Evolutionary conservation across 2,797 vertebrate species (phyloP), one percentile per base, ranked within the genome.

Genomic region (Carcharodon carcharias): DNA sequence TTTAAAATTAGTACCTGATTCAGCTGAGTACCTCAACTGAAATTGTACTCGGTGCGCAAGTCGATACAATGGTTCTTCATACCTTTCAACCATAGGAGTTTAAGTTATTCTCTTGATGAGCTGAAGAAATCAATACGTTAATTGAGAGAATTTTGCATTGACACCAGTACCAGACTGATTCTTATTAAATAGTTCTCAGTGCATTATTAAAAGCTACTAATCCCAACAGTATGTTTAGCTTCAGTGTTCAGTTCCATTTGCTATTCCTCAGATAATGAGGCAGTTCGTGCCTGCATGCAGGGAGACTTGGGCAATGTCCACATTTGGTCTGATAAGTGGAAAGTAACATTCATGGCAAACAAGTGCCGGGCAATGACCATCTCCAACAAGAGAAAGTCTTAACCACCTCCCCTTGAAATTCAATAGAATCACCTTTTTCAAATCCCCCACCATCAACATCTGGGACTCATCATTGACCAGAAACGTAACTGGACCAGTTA

Each of bases 161-260:
- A 45, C 21, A 67, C 63, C 21, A 93, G 61, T 67, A 23, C 61
- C 91, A 93, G n/a, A 65, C 91, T 45, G 91, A 67, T 65, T 92
- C 31, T 67, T 67, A 93, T 93, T 65, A 28, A 93, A 65, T 26
- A 93, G n/a, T n/a, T 92, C 58, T 92, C 56, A 91, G 58, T 92
- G 89, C n/a, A 40, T 67, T 63, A 40, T 93, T 67, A 23, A 8
- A 93, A 93, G 61, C 45, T 93, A 45, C 21, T 45, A 93, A 67
- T 45, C 40, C 91, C 61, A 93, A 45, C 91, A 67, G 7, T 65
- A 93, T 40, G 63, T 93, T 26, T 67, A 67, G 35, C 91, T 93
- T 80, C 73, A 40, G 35, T 77, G 31, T 77, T 77, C 35, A 77
- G 73, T 77, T 77, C 11, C 73, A 80, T 40, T 80, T 14, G 12